Evolutionary conservation across 1,140 invertebrate species (phyloP).

Genomic region (Brachionus angularis): DNA sequence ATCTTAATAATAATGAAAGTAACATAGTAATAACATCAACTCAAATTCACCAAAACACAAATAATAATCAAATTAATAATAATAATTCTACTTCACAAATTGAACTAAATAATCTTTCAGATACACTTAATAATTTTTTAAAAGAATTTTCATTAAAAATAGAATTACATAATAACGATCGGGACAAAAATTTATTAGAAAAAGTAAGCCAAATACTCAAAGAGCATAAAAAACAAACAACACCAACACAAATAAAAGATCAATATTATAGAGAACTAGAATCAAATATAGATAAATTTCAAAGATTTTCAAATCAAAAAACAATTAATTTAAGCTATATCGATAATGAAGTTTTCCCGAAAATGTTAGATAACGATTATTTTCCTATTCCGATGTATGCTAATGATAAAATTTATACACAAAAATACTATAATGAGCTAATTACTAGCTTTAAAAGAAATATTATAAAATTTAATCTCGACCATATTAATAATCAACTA

Average conservation of each 20-base stretch:
- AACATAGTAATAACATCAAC: background rate
- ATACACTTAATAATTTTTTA: background rate
- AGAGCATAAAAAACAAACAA: background rate
- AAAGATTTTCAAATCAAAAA: background rate
- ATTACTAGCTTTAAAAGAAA: background rate
- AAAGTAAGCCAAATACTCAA: background rate
- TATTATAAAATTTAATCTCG: background rate
- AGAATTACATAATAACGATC: background rate
- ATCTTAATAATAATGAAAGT: background rate
- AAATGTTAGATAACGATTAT: background rate
- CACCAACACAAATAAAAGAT: background rate
- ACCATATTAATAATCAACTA: background rate
- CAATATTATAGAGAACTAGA: background rate
- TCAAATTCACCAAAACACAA: background rate
- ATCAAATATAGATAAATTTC: background rate
- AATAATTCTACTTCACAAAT: background rate
- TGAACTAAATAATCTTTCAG: background rate
- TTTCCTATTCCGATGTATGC: background rate
- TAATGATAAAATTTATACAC: background rate
- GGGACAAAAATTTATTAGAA: background rate
- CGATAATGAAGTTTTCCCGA: background rate
- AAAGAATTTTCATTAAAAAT: background rate
- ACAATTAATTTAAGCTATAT: background rate
- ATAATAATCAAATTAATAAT: background rate
- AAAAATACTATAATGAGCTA: background rate